Base-by-base conservation (phyloP, 2,797 vertebrate genomes). In the Sphenopsis melanotis region DNA sequence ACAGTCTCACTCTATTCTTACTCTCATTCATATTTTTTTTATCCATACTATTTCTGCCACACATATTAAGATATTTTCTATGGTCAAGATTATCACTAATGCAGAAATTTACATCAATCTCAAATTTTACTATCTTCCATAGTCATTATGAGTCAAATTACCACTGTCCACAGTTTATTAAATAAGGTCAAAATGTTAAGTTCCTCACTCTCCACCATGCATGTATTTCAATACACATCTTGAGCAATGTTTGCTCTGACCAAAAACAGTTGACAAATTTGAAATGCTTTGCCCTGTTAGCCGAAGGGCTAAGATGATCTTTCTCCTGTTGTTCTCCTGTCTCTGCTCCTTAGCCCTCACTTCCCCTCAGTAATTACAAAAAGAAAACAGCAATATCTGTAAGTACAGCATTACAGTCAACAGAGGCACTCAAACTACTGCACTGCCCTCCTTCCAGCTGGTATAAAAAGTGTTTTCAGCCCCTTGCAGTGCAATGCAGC, bases 231-330 rank as follows among this genome's bases (percentile, higher is more conserved):
- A 34, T 71, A 75, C 3, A 41, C 1, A 2, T 72, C 92, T 95
- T 91, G 78, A 92, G 91, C 85, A 95, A 90, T 77, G 37, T 44
- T 65, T 56, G n/a, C 32, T 89, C 41, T 68, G 61, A 95, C 83
- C 85, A 78, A 87, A 92, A 81, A 71, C 55, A 42, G 19, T 44
- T 49, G 53, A 50, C n/a, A 71, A 53, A 53, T 27, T 27, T 50
- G 18, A 83, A 92, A 86, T 39, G 18, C 21, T 91, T 70, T 78
- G n/a, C 50, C 53, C 16, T 37, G 12, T 34, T 64, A 36, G 23
- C 88, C 94, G 49, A 94, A 89, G 96, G 87, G 66, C 64, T 39
- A 56, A 56, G 4, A 56, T 21, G 50, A 60, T 53, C n/a, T 77
- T 50, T 32, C 42, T 78, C 23, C 34, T 29, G 26, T 1, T 44